These are phyloP conservation scores for Uromys caudimaculatus DNA, from an alignment of 2,797 vertebrate genomes.

Conservation along the genomic window DNA sequence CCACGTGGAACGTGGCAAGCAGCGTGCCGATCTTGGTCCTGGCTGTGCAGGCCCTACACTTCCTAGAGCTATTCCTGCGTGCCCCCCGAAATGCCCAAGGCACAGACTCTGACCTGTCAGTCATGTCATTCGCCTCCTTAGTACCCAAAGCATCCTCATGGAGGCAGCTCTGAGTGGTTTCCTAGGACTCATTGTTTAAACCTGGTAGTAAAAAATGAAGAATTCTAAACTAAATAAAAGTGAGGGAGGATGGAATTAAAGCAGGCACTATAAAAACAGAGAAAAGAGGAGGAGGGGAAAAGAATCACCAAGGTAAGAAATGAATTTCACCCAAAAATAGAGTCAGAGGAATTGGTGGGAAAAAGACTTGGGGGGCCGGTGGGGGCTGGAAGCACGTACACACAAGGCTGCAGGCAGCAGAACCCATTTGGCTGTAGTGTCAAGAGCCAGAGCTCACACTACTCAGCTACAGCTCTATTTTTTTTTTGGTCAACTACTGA, in stretches of 20 bases:
- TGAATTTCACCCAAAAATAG: neutral
- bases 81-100: neutral
- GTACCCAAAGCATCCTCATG: neutral
- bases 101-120: conserved; percentile 7
- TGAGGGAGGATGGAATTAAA: conserved; percentile 63
- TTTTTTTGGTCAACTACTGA: conserved; percentile 22
- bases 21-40: neutral
- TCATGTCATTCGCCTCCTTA: neutral
- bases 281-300: conserved; percentile 13
- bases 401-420: neutral
- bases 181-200: conserved; percentile 28
- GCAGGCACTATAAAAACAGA: neutral
- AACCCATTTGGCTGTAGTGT: conserved; percentile 64
- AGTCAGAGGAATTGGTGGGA: neutral
- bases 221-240: conserved; percentile 31
- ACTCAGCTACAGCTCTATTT: conserved; percentile 12
- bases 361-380: neutral
- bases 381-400: neutral
- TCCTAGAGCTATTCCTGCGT: neutral
- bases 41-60: neutral
- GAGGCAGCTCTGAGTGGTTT: neutral
- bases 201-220: neutral
- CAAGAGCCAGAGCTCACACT: conserved; percentile 43
- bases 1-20: neutral
- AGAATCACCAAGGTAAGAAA: conserved; percentile 14